Conservation (phyloP, 2,113 vertebrate species). For the Pomatorhinus ruficollis region DNA sequence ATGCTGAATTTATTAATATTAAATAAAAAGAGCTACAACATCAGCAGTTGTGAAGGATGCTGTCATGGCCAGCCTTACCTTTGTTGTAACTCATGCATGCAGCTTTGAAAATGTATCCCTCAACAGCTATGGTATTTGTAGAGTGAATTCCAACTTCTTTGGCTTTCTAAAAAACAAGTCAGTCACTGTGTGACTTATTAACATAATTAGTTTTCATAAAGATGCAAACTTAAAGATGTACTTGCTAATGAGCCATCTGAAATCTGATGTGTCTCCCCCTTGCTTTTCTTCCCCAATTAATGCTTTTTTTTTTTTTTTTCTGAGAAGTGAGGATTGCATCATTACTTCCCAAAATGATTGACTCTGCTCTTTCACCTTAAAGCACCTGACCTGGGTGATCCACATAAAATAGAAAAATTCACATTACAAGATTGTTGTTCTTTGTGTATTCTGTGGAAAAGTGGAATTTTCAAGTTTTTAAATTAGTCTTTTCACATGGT, state of each 20-base stretch:
- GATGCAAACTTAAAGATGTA: background rate
- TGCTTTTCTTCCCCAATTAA: background rate
- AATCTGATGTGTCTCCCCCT: background rate
- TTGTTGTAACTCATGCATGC: background rate
- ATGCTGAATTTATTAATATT: constrained; percentile 5
- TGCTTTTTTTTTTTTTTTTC: background rate
- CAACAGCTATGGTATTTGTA: background rate
- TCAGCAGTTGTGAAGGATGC: constrained; percentile 3
- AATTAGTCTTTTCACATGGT: background rate
- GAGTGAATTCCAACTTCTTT: background rate
- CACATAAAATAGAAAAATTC: background rate
- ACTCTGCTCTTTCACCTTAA: background rate
- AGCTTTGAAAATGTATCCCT: background rate
- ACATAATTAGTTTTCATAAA: constrained; percentile 44
- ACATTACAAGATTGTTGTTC: background rate
- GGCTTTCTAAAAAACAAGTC: background rate
- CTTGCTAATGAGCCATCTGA: constrained; percentile 44
- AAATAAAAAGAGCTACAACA: background rate
- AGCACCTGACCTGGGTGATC: background rate
- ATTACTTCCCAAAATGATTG: background rate
- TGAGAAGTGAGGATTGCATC: background rate
- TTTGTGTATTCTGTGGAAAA: background rate
- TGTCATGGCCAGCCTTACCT: background rate
- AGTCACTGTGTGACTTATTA: constrained; percentile 17
- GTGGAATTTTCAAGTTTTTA: background rate